A percentile compares a stretch with the other conserved stretches of the same genome.
Evolutionary conservation across 53 echinoderm and acorn worm species (phyloP).

Genomic region (Astropecten irregularis): DNA sequence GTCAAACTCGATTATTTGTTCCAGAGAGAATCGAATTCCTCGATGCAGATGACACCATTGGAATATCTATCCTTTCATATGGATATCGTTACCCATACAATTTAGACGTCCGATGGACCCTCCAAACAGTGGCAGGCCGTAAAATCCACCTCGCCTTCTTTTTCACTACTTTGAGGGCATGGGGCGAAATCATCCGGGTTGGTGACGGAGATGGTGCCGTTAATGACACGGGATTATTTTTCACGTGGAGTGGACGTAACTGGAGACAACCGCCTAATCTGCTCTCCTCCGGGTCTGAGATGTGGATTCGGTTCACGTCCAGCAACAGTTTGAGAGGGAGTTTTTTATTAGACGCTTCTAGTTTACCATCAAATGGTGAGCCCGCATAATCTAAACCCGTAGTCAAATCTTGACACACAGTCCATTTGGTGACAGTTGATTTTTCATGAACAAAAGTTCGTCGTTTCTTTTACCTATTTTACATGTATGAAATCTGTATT

Average conservation of each 20-base stretch:
- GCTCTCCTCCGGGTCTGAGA: not conserved
- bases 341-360: not conserved
- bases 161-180: not conserved
- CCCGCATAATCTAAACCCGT: no score
- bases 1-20: no score
- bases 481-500: no score
- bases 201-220: not conserved
- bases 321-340: not conserved
- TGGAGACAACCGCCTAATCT: not conserved
- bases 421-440: no score
- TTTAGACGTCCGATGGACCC: not conserved
- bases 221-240: not conserved
- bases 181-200: not conserved
- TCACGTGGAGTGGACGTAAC: conserved; percentile 5
- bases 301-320: not conserved
- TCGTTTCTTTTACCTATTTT: no score
- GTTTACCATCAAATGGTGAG: not conserved
- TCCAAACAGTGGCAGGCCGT: not conserved
- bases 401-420: no score
- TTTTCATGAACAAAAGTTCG: no score
- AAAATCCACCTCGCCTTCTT: not conserved
- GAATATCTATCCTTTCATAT: not conserved
- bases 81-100: not conserved
- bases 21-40: not conserved
- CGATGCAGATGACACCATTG: not conserved